Evolutionary conservation across 2,888 invertebrate species (phyloP).

Genomic region (Orthonychiurus folsomi): DNA sequence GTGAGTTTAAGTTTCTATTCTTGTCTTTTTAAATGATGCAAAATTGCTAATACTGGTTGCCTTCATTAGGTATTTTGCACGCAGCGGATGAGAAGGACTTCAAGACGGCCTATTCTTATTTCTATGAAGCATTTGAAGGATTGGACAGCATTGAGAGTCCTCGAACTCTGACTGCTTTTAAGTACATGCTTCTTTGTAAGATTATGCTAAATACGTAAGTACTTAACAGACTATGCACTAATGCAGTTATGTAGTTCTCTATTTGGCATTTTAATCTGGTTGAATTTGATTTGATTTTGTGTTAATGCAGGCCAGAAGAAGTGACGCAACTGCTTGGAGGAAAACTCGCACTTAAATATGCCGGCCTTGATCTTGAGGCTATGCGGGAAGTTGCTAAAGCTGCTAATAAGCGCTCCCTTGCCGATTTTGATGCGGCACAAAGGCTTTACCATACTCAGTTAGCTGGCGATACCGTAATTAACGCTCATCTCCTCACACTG

Average conservation of each 20-base stretch:
- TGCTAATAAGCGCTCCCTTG: conserved; percentile 89
- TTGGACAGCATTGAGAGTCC: conserved; percentile 85
- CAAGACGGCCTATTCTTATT: conserved; percentile 99
- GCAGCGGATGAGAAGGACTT: conserved; percentile 99
- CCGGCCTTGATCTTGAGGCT: conserved; percentile 89
- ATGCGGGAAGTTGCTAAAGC: conserved; percentile 96
- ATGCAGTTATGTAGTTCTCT: background rate
- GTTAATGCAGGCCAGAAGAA: conserved; percentile 70
- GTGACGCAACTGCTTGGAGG: conserved; percentile 90
- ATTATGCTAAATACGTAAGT: conserved; percentile 77
- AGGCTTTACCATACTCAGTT: conserved; percentile 78
- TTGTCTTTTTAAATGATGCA: background rate
- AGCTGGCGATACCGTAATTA: conserved; percentile 84
- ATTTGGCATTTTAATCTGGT: no score
- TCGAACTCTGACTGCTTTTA: conserved; percentile 88
- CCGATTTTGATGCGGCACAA: conserved; percentile 84
- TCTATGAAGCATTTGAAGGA: conserved; percentile 98
- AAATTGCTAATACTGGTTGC: background rate
- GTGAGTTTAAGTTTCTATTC: conserved; percentile 44
- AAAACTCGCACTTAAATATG: conserved; percentile 93
- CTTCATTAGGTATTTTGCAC: conserved; percentile 65
- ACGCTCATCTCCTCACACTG: conserved; percentile 89
- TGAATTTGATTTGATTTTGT: conserved; percentile 9
- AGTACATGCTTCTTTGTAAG: conserved; percentile 98
- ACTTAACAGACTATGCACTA: no score